Evolutionary conservation across 2,113 vertebrate species (phyloP).

Genomic region (Erythrolamprus reginae): DNA sequence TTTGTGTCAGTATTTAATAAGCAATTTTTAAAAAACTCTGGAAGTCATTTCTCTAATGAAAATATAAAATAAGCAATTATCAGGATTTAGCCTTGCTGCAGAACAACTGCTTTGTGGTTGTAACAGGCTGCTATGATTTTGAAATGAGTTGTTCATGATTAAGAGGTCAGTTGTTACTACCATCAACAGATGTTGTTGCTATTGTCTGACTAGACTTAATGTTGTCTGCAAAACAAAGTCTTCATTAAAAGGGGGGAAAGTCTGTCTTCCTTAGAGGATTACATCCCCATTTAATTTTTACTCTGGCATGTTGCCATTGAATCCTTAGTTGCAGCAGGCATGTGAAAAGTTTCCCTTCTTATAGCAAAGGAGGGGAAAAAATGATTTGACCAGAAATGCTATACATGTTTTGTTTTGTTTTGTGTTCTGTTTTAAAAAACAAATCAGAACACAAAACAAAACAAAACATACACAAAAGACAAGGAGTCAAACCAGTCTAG

Average conservation of each 20-base stretch:
- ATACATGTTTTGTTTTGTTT: too few relatives aligned
- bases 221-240: constrained; percentile 59
- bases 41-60: neutral
- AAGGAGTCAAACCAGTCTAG: neutral
- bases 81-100: constrained; percentile 10
- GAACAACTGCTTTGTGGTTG: constrained; percentile 32
- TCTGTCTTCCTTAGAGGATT: constrained; percentile 49
- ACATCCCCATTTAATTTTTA: constrained; percentile 45
- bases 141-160: constrained; percentile 56
- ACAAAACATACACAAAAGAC: neutral
- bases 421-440: too few relatives aligned
- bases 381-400: constrained; percentile 34
- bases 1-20: neutral
- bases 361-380: constrained; percentile 37
- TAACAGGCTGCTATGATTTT: constrained; percentile 52
- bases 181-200: constrained; percentile 52
- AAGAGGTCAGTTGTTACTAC: constrained; percentile 56
- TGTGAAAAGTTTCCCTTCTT: constrained; percentile 40
- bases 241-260: constrained; percentile 48
- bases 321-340: constrained; percentile 46
- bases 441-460: neutral
- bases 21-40: neutral
- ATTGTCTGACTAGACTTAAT: constrained; percentile 40
- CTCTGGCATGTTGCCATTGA: constrained; percentile 42
- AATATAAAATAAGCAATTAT: constrained; percentile 22